A percentile compares a stretch with the other conserved stretches of the same genome.
These are phyloP conservation scores for Forbesichthys agassizii DNA, from an alignment of 2,113 vertebrate genomes.

Conservation along the genomic window DNA sequence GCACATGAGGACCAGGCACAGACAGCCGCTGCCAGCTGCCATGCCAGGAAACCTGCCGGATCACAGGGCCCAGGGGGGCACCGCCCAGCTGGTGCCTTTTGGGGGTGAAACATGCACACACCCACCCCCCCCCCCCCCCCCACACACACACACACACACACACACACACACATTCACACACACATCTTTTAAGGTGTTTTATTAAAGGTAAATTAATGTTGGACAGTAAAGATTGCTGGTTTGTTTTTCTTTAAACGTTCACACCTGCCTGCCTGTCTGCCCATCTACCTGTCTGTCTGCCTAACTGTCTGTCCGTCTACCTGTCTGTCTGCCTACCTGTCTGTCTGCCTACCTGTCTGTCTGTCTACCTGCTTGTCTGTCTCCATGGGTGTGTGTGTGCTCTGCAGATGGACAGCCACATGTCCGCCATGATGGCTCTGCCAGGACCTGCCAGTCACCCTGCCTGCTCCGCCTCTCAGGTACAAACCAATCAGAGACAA, in stretches of 20 bases:
- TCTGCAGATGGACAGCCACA: conserved; percentile 89
- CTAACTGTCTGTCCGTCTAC: too few species aligned
- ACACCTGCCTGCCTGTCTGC: neutral
- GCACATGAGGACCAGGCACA: conserved; percentile 91
- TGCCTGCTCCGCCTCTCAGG: conserved; percentile 87
- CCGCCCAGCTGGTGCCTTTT: conserved; percentile 90
- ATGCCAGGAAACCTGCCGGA: conserved; percentile 94
- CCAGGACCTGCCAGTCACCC: conserved; percentile 86
- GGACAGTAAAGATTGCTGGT: conserved; percentile 41
- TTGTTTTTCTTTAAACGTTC: neutral
- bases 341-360: neutral
- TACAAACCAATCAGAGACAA: conserved; percentile 67
- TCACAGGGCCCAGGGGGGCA: conserved; percentile 92
- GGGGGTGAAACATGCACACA: conserved; percentile 58
- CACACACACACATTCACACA: conserved; percentile 3
- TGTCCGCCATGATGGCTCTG: conserved; percentile 90
- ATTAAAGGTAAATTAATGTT: conserved; percentile 44
- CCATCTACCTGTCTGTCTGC: too few species aligned
- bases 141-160: conserved; percentile 11
- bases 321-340: too few species aligned
- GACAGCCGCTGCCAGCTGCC: conserved; percentile 92
- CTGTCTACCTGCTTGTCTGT: neutral
- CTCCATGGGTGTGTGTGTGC: conserved; percentile 7
- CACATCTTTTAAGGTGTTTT: conserved; percentile 39
- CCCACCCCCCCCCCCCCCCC: neutral